Percentiles rank a stretch among this genome's conserved stretches.
Evolutionary conservation across 2,113 vertebrate genomes (phyloP).

Genomic region (Sialia sialis): DNA sequence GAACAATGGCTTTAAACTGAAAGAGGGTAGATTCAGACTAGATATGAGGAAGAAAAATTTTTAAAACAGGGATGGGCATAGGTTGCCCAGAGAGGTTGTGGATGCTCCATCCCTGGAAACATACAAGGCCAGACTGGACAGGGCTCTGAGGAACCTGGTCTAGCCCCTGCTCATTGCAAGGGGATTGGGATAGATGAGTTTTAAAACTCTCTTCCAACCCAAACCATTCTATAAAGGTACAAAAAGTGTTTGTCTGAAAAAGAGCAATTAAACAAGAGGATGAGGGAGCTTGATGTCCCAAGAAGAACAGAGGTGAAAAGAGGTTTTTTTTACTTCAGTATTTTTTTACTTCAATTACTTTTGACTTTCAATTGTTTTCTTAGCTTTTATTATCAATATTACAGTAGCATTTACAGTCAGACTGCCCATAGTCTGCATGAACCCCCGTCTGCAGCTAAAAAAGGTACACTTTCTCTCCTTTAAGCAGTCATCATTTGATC

Average conservation of each 20-base stretch:
- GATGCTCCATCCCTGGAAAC: not conserved
- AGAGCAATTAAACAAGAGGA: not conserved
- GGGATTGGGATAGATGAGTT: not conserved
- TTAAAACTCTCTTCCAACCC: not conserved
- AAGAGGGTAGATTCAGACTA: not conserved
- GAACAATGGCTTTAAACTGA: not conserved
- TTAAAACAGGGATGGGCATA: not conserved
- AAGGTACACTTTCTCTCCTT: not conserved
- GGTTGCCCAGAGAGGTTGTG: not conserved
- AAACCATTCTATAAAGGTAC: not conserved
- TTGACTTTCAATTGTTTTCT: not conserved
- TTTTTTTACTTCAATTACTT: not conserved
- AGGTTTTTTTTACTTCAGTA: not conserved
- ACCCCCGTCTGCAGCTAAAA: not conserved
- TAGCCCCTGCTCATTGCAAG: not conserved
- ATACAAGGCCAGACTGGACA: rapidly evolving
- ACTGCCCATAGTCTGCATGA: not conserved
- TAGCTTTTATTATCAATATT: not conserved
- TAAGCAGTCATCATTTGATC: not conserved
- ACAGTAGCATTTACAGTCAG: not conserved
- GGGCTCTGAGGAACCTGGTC: not conserved
- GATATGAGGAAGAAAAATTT: not conserved
- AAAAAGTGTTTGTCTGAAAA: not conserved
- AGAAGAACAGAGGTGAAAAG: not conserved
- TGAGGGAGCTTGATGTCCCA: rapidly evolving